Conservation (phyloP, 2,888 invertebrate species). For the Schrankia costaestrigalis region DNA sequence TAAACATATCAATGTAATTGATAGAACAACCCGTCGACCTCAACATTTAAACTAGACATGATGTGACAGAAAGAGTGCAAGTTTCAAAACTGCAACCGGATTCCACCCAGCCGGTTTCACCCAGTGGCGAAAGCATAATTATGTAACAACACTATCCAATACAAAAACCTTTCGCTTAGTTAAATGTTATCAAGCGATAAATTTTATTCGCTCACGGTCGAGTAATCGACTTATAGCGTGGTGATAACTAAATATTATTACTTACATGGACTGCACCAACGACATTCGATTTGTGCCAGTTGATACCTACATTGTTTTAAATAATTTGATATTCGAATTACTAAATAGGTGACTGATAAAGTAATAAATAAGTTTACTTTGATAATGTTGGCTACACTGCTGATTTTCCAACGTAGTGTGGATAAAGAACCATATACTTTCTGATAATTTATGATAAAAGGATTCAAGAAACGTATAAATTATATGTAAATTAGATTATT, state of each 20-base stretch:
- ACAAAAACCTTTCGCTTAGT: conserved; percentile 42
- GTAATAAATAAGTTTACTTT: no score
- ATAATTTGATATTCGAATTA: no score
- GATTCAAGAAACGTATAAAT: no score
- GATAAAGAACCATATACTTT: no score
- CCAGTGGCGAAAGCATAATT: conserved; percentile 44
- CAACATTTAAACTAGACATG: conserved; percentile 35
- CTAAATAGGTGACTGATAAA: no score
- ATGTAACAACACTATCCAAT: conserved; percentile 41
- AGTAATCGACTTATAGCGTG: conserved; percentile 53
- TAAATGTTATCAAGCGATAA: conserved; percentile 58
- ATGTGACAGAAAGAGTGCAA: conserved; percentile 32
- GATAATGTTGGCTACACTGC: no score
- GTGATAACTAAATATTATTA: conserved; percentile 51
- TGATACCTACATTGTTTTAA: conserved; percentile 32
- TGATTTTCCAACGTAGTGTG: no score
- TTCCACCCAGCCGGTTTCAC: conserved; percentile 36
- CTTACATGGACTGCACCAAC: conserved; percentile 28
- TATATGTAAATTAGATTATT: no score
- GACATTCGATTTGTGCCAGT: conserved; percentile 30
- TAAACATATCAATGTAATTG: no score
- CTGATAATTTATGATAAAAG: no score
- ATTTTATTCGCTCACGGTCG: conserved; percentile 60
- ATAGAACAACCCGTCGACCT: conserved; percentile 31
- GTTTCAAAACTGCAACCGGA: conserved; percentile 47